Evolutionary conservation across 2,888 invertebrate species (phyloP), one percentile per base, ranked within the genome.

Genomic region (Baccha elongata): DNA sequence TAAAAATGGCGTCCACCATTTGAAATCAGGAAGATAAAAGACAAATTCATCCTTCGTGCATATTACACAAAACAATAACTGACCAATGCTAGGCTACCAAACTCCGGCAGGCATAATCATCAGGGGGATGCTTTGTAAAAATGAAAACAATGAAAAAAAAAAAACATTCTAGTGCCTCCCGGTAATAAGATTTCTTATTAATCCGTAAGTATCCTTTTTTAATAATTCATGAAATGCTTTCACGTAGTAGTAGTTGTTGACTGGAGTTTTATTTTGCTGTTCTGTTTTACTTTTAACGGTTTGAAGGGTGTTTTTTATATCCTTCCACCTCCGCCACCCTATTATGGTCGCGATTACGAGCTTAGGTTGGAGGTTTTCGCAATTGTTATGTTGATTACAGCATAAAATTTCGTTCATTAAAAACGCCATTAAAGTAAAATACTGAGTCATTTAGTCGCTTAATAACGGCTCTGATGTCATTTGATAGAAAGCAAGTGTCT

Each of bases 321-420:
- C 37, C 69, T 35, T 58, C 37, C 29, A 6, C 29, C 3, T 19
- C 15, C 60, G n/a, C 29, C 60, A 60, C 50, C 52, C 52, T 60
- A 76, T 81, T 35, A 53, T 53, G 46, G 13, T 52, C 17, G 53
- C 52, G 65, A 75, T 80, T 74, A 80, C 50, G 80, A 44, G 69
- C 23, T 37, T 23, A n/a, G 52, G 65, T 48, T 64, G 35, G 32
- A 64, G 58, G 64, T 58, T 37, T 42, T 19, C 44, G 74, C 64
- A 52, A 81, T 75, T 71, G 71, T 67, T 81, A 67, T 81, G 81
- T 81, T 81, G 81, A 81, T 81, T 71, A 71, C 76, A 76, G 65
- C 81, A 76, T 81, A 76, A 81, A 81, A 76, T 46, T 65, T 60
- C 52, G 48, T 71, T 81, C 76, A 81, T 81, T 81, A 81, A 81